phyloP scores from a whole-genome alignment of 2,888 invertebrate species.

The Alloscopus bannaensis region DNA sequence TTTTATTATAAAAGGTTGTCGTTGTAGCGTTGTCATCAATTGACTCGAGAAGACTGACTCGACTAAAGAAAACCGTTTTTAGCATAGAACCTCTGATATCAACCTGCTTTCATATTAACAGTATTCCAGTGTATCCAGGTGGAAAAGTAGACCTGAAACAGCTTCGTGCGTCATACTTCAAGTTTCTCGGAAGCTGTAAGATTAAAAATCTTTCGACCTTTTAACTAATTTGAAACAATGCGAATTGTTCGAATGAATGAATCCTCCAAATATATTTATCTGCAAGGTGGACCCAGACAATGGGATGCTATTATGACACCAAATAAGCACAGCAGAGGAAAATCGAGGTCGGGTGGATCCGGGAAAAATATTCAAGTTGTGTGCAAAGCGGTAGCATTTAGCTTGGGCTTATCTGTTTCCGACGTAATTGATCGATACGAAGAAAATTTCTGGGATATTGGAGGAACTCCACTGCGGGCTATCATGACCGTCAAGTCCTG shows the following conservation, averaged over 20 bases:
- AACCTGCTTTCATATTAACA: slow-evolving; percentile 19
- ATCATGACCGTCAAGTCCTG: slow-evolving; percentile 42
- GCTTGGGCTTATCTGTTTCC: slow-evolving; percentile 6
- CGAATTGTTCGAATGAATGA: background rate
- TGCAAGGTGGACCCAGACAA: background rate
- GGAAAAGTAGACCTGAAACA: slow-evolving; percentile 27
- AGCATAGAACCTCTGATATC: slow-evolving; percentile 4
- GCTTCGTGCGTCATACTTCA: slow-evolving; percentile 34
- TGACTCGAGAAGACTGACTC: background rate
- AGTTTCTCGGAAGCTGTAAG: slow-evolving; percentile 27
- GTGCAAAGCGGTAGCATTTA: slow-evolving; percentile 48
- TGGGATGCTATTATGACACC: slow-evolving; percentile 2
- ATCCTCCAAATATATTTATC: background rate
- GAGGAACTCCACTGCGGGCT: slow-evolving; percentile 35
- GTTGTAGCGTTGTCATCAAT: slow-evolving; percentile 22
- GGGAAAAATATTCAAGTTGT: slow-evolving; percentile 22
- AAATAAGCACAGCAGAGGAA: background rate
- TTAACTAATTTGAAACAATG: too few species aligned
- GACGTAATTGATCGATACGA: slow-evolving; percentile 30
- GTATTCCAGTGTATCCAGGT: slow-evolving; percentile 11
- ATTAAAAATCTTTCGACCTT: too few species aligned
- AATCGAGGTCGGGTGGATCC: background rate
- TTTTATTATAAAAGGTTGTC: background rate
- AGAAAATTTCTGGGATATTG: slow-evolving; percentile 35
- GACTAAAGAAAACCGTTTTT: slow-evolving; percentile 3